These are phyloP conservation scores for Clarias gariepinus DNA, from an alignment of 2,113 vertebrate species.

Conservation along the genomic window DNA sequence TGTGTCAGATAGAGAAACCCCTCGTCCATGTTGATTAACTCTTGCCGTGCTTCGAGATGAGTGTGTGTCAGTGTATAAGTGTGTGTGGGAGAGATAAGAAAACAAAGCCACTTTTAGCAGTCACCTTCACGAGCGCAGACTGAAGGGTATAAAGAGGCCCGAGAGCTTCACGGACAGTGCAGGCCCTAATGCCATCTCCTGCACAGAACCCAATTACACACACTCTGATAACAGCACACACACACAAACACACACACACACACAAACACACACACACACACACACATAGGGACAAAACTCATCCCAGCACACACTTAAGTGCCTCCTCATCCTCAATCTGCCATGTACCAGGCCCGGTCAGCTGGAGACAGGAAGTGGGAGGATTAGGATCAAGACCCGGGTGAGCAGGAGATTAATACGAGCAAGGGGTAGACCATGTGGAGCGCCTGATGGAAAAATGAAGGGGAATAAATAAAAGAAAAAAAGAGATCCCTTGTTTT, in stretches of 20 bases:
- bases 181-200: conserved; percentile 37
- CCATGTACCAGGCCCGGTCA: conserved; percentile 16
- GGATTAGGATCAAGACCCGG: conserved; percentile 37
- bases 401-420: background rate
- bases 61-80: background rate
- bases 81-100: conserved; percentile 23
- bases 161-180: conserved; percentile 41
- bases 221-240: conserved; percentile 61
- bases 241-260: conserved; percentile 55
- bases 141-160: conserved; percentile 40
- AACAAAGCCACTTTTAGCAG: conserved; percentile 34
- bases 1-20: conserved; percentile 11
- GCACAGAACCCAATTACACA: conserved; percentile 65
- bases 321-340: conserved; percentile 50
- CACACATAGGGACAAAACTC: conserved; percentile 55
- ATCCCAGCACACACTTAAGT: conserved; percentile 56
- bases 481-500: background rate
- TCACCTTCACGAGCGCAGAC: conserved; percentile 19
- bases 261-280: conserved; percentile 47
- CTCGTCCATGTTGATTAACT: conserved; percentile 28
- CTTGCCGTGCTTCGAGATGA: background rate
- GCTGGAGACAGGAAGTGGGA: conserved; percentile 15
- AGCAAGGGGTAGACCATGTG: background rate
- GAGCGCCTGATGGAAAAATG: background rate
- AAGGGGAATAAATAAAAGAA: background rate